phyloP scores from a whole-genome alignment of 1,140 invertebrate species.

The Lanistes nyassanus region DNA sequence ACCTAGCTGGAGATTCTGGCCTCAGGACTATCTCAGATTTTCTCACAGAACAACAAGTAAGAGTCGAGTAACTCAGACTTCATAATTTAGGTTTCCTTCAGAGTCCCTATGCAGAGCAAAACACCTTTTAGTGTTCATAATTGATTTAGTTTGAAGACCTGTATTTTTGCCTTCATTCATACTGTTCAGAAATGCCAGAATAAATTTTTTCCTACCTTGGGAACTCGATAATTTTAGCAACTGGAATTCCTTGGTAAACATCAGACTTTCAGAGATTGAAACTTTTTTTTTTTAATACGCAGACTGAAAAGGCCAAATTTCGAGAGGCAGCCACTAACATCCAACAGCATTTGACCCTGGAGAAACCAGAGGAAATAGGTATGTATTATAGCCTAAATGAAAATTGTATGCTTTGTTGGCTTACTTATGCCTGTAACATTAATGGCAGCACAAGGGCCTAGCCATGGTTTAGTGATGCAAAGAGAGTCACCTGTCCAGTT shows the following conservation, averaged over 20 bases:
- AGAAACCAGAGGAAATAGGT: not conserved
- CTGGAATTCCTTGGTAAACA: too few relatives aligned
- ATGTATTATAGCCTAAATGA: too few relatives aligned
- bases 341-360: conserved; percentile 6
- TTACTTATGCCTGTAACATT: too few relatives aligned
- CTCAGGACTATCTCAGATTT: conserved; percentile 45
- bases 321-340: conserved; percentile 29
- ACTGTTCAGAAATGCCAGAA: not conserved
- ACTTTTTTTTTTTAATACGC: not conserved
- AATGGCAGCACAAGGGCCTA: too few relatives aligned
- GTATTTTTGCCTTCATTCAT: not conserved
- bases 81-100: not conserved
- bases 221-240: not conserved
- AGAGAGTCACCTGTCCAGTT: too few relatives aligned
- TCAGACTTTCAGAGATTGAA: too few relatives aligned
- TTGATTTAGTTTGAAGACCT: not conserved
- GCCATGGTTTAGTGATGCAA: too few relatives aligned
- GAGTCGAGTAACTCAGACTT: not conserved
- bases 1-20: conserved; percentile 39
- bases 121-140: not conserved
- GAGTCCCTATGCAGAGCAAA: not conserved
- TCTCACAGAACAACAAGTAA: conserved; percentile 51
- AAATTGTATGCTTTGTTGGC: too few relatives aligned
- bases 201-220: not conserved
- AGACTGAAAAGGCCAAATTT: conserved; percentile 34